Evolutionary conservation across 2,797 vertebrate species (phyloP), one percentile per base, ranked within the genome.

Genomic region (Scarus forsteni): DNA sequence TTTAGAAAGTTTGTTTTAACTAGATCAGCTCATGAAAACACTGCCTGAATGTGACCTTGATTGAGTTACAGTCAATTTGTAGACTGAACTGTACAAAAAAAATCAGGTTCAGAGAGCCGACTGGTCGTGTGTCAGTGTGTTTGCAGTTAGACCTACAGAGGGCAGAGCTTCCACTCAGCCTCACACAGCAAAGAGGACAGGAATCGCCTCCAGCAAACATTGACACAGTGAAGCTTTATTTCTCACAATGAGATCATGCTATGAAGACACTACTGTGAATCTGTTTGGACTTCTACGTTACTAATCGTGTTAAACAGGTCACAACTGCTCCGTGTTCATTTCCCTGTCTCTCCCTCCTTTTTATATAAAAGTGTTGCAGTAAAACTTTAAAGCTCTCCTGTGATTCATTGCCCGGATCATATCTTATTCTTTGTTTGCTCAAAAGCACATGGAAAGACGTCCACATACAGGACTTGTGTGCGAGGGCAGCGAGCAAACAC

Each of bases 211-310:
- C 0, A 78, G 85, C 85, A 75, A 89, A 88, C 82, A 81, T 88
- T 91, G 81, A 89, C 82, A 75, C 73, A 60, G 51, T 56, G 59
- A 40, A 67, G 77, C 70, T 70, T 12, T 75, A 83, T 86, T 87
- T 86, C 81, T 84, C 73, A 77, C 83, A 77, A 54, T 86, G 83
- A 87, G 68, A 78, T 79, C 66, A 66, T 72, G 46, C 46, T 57
- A 10, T 50, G 19, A 75, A 10, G 53, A 53, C 14, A 62, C 36
- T 40, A 54, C 49, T 3, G 7, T 52, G 42, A 52, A 36, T 67
- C 14, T 66, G 52, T 66, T 53, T 18, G 52, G 63, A 62, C 59
- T 57, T 27, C 35, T 10, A 7, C 10, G 2, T 10, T 61, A 60
- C 52, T 51, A 49, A 56, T 76, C 62, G 40, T 43, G 51, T 66